Evolutionary conservation across 2,888 invertebrate species (phyloP), one percentile per base, ranked within the genome.

Genomic region (Euspilapteryx auroguttella): DNA sequence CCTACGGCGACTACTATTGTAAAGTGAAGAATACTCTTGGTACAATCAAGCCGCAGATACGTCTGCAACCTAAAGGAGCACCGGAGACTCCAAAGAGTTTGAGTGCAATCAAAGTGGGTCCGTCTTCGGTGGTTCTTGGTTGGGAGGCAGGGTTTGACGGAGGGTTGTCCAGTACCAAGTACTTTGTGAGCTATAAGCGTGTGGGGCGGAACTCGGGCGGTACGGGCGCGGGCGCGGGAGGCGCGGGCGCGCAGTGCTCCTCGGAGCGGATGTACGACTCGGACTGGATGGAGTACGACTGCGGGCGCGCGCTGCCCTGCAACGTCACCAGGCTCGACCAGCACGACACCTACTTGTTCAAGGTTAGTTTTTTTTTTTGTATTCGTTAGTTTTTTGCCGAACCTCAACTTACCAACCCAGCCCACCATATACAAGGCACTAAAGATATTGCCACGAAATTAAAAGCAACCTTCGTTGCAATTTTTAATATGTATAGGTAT

Each of bases 61-160:
- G 82, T 6, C 57, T 94, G 23, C 93, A 94, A 49, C 85, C 89
- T 1, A 93, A 93, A 63, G 92, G 94, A 3, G 82, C 89, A 0
- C 94, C 94, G 0, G 94, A 94, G 47, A 81, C 85, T 32, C 94
- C 94, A 0, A 82, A 81, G 4, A 82, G 85, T 33, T 57, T 93
- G 13, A 77, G 81, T 2, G 83, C 87, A 7, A 77, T 86, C 32
- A 85, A 86, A 47, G 81, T 87, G 0, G 91, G 91, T 0, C 86
- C 87, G 9, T 87, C 86, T 31, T 88, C 81, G 46, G 89, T 93
- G 1, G 85, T 88, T 0, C 66, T 94, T 12, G 80, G 82, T 32
- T 94, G 94, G 94, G 88, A 89, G 45, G 84, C 90, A 0, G 94
- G 94, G 1, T 95, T 94, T 53, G 90, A 94, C 54, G 94, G 94